These are phyloP conservation scores for Acanthornis magna DNA, from an alignment of 2,797 vertebrate species.

Conservation along the genomic window DNA sequence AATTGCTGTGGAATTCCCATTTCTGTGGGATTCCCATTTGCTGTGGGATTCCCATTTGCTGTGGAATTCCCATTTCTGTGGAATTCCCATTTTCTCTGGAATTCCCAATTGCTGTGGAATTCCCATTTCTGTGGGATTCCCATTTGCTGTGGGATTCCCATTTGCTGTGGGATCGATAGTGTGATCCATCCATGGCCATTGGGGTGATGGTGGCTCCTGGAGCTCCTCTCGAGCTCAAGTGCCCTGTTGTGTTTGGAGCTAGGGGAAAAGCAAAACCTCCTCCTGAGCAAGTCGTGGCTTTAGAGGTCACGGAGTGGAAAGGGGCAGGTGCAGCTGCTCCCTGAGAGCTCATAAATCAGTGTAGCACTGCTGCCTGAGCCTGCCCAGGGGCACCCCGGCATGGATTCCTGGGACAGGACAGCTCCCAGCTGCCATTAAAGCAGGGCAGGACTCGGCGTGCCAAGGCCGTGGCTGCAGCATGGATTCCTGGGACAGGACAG, in stretches of 20 bases:
- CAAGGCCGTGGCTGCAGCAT: not conserved
- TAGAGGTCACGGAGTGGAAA: not conserved
- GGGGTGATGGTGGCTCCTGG: not conserved
- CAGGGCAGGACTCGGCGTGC: no score
- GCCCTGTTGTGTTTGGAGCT: not conserved
- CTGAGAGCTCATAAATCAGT: fast-evolving
- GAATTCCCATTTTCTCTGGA: no score
- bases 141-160: not conserved
- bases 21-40: not conserved
- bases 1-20: not conserved
- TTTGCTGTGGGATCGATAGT: not conserved
- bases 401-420: no score
- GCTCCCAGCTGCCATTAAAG: no score
- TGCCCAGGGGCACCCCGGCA: not conserved
- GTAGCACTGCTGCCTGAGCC: not conserved
- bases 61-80: no score
- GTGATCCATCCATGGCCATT: not conserved
- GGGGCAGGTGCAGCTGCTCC: not conserved
- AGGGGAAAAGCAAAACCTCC: not conserved
- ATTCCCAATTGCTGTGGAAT: no score
- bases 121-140: not conserved
- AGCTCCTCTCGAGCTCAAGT: not conserved
- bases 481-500: no score
- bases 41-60: no score
- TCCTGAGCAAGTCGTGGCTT: not conserved